Conservation (phyloP, 2,113 vertebrate species). For the Semicossyphus pulcher region DNA sequence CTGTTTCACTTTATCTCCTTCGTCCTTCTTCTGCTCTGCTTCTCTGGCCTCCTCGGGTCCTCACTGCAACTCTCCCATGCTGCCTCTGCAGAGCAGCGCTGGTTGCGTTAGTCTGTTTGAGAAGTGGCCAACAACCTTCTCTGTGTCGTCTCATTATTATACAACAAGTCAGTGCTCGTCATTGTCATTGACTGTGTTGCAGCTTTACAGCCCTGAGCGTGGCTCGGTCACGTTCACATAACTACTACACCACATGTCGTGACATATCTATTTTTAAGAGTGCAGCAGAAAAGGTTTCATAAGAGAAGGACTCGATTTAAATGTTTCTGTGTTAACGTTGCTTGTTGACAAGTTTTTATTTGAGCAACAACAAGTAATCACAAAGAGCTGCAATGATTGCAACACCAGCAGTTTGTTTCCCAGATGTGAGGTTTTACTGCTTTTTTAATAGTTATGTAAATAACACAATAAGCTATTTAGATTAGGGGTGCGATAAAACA, state of each 20-base stretch:
- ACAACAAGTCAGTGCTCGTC: slow-evolving; percentile 5
- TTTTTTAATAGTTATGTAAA: no score
- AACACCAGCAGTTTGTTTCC: no score
- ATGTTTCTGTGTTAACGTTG: no score
- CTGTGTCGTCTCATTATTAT: slow-evolving; percentile 16
- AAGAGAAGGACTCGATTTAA: no score
- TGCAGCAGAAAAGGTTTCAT: not conserved
- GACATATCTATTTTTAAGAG: not conserved
- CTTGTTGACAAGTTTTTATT: no score
- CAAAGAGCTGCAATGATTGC: no score
- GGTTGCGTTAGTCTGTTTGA: slow-evolving; percentile 1
- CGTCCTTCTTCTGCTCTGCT: not conserved
- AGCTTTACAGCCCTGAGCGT: not conserved
- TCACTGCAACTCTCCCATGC: not conserved
- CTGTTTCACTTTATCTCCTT: slow-evolving; percentile 25
- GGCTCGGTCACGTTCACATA: not conserved
- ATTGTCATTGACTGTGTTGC: not conserved
- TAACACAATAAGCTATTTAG: no score
- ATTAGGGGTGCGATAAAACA: no score
- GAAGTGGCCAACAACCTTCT: not conserved
- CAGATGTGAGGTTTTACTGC: no score
- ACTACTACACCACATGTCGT: not conserved
- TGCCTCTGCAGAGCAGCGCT: not conserved
- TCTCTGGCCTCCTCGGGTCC: not conserved
- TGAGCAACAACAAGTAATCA: no score